Evolutionary conservation across 2,888 invertebrate species (phyloP), one percentile per base, ranked within the genome.

Genomic region (Sepiola atlantica): DNA sequence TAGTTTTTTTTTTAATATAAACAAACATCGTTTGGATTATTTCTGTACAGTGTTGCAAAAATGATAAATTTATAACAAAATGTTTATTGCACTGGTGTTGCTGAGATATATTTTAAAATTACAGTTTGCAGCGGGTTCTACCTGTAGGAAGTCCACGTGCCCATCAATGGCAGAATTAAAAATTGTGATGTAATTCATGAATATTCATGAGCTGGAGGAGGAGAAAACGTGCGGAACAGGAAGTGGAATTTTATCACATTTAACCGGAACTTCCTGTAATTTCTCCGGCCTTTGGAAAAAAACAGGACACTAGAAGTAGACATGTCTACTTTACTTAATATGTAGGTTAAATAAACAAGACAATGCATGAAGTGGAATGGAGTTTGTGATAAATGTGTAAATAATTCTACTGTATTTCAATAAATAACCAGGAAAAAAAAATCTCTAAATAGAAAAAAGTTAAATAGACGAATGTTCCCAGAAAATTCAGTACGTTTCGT

Each of bases 101-200:
- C 10, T 61, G n/a, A 16, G n/a, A 77, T n/a, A 77, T 14, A 77
- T 77, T 77, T 77, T 61, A 28, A 61, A 24, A 24, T 24, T 4
- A 61, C 24, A 10, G 16, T 16, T 32, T 77, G 32, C 16, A 32
- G 32, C 16, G 77, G 32, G n/a, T 18, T n/a, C 77, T 77, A n/a
- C 3, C n/a, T 14, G 16, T 77, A 4, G 32, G 32, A 16, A 77
- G 32, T n/a, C n/a, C 14, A 77, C 32, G 77, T 16, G 77, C 77
- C n/a, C n/a, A 14, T 32, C 77, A 77, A 77, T 77, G n/a, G 77
- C n/a, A 32, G 21, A 77, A 77, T 77, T 77, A 77, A 77, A 77
- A 77, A 77, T 77, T 77, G 77, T 77, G 77, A 77, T n/a, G 77
- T 77, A 77, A 77, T 77, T 77, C n/a, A 77, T 77, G n/a, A 77